phyloP scores from a whole-genome alignment of 2,888 invertebrate species.

The Drosophila leonis region DNA sequence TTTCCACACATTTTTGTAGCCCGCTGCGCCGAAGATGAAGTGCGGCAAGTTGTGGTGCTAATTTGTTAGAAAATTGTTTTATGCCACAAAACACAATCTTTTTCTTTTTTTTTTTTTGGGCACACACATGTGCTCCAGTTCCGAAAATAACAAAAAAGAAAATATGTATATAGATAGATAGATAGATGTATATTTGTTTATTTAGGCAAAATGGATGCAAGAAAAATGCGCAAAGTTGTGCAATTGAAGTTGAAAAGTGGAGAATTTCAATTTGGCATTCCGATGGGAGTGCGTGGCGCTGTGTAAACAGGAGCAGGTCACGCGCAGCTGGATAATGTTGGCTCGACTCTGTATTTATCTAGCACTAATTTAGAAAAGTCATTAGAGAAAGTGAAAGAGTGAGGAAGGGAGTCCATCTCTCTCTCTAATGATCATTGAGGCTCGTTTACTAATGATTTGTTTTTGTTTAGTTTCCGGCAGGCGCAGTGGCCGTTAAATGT shows the following conservation, averaged over 20 bases:
- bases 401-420: not conserved
- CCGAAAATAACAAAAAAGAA: slow-evolving; percentile 13
- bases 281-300: slow-evolving; percentile 5
- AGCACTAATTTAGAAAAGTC: slow-evolving; percentile 57
- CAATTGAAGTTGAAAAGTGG: slow-evolving; percentile 35
- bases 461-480: slow-evolving; percentile 79
- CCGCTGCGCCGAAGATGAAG: slow-evolving; percentile 26
- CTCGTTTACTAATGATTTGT: slow-evolving; percentile 68
- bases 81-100: slow-evolving; percentile 23
- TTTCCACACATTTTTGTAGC: slow-evolving; percentile 23
- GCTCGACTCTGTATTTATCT: slow-evolving; percentile 1
- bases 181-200: slow-evolving; percentile 43
- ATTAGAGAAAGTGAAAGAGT: slow-evolving; percentile 29
- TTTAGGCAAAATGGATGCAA: slow-evolving; percentile 33
- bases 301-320: slow-evolving; percentile 12
- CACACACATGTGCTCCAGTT: slow-evolving; percentile 75
- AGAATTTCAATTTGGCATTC: slow-evolving; percentile 8
- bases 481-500: slow-evolving; percentile 53
- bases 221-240: slow-evolving; percentile 37
- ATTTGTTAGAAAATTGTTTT: slow-evolving; percentile 47
- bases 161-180: not conserved
- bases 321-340: slow-evolving; percentile 51
- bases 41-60: slow-evolving; percentile 23
- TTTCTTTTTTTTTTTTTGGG: not conserved
- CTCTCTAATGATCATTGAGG: slow-evolving; percentile 54